Conservation (phyloP, 2,113 vertebrate genomes). For the Menidia beryllina region DNA sequence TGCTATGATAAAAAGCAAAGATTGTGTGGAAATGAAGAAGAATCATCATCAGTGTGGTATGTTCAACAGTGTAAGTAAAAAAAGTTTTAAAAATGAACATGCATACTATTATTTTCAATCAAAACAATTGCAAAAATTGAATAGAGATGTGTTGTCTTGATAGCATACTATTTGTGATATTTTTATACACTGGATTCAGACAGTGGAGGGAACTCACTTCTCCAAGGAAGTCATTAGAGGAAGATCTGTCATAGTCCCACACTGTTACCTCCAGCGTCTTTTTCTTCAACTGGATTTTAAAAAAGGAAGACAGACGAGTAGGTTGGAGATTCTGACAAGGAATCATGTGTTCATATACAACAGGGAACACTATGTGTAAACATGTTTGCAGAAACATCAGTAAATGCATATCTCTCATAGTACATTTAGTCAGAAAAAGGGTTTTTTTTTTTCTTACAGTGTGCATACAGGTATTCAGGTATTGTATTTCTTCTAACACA, state of each 20-base stretch:
- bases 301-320: conserved; percentile 24
- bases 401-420: background rate
- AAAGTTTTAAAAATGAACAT: no score
- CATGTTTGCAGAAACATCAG: background rate
- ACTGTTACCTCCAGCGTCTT: conserved; percentile 98
- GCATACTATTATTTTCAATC: no score
- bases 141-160: background rate
- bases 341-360: background rate
- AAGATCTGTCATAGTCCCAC: conserved; percentile 99
- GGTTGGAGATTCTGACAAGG: conserved; percentile 12
- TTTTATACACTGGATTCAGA: conserved; percentile 1
- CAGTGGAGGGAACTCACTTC: conserved; percentile 87
- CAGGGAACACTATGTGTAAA: background rate
- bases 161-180: conserved; percentile 10
- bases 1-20: background rate
- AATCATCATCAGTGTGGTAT: no score
- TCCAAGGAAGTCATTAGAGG: conserved; percentile 98
- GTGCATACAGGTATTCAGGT: background rate
- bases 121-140: background rate
- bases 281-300: conserved; percentile 91
- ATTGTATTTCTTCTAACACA: no score
- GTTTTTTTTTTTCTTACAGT: background rate
- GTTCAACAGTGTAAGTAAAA: no score
- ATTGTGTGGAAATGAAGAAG: no score
- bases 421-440: background rate